Conservation (phyloP, 1,140 invertebrate species). For the Paracyclopina nana region DNA sequence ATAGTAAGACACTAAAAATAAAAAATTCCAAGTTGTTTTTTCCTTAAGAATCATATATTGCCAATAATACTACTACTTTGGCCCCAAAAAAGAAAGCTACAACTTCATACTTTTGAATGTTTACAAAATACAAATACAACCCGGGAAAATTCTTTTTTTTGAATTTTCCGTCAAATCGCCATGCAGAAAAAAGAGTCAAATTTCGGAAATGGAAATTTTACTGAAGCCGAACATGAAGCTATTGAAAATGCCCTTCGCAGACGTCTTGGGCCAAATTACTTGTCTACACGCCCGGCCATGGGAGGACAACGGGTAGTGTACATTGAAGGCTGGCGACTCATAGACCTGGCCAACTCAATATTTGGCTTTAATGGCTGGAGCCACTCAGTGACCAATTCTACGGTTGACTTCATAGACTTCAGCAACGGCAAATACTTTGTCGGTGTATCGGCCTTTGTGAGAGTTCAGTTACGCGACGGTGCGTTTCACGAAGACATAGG, state of each 20-base stretch:
- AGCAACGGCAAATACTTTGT: constrained; percentile 30
- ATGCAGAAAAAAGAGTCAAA: too few species aligned
- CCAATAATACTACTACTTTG: too few species aligned
- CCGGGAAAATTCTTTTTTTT: too few species aligned
- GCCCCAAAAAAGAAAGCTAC: too few species aligned
- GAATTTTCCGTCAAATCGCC: too few species aligned
- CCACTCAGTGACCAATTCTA: constrained; percentile 29
- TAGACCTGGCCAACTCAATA: constrained; percentile 30
- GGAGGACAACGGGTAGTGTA: constrained; percentile 31
- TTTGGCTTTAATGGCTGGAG: constrained; percentile 35
- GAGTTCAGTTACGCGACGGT: constrained; percentile 31
- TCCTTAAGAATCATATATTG: too few species aligned
- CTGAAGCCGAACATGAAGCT: constrained; percentile 25
- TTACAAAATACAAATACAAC: too few species aligned
- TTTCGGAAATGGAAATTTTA: constrained; percentile 17
- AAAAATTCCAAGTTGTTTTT: too few species aligned
- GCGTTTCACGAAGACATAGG: constrained; percentile 32
- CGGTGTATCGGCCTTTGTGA: constrained; percentile 30
- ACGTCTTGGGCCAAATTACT: constrained; percentile 29
- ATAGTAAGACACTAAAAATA: too few species aligned
- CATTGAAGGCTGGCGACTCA: constrained; percentile 30
- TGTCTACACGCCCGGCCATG: constrained; percentile 28
- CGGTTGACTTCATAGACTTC: constrained; percentile 25
- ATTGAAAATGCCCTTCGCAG: constrained; percentile 28
- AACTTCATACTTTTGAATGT: too few species aligned